Evolutionary conservation across 2,113 vertebrate genomes (phyloP).

Genomic region (Varanus komodoensis): DNA sequence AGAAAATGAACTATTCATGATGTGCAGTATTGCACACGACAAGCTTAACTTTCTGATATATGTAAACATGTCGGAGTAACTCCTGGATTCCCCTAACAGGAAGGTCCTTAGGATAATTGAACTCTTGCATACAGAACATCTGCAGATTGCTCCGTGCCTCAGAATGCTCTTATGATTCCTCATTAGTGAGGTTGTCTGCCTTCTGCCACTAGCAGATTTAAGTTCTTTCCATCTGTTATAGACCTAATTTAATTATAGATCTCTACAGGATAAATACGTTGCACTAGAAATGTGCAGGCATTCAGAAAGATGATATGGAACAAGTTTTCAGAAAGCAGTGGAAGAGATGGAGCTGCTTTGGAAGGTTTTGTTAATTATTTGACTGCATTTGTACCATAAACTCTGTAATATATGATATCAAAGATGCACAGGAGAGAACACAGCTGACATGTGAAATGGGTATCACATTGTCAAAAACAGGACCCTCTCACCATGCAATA

Average conservation of each 20-base stretch:
- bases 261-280: constrained; percentile 44
- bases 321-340: constrained; percentile 14
- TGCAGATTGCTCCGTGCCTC: constrained; percentile 27
- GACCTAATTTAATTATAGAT: constrained; percentile 65
- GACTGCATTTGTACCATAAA: neutral
- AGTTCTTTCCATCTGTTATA: constrained; percentile 70
- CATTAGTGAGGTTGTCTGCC: constrained; percentile 59
- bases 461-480: neutral
- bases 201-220: constrained; percentile 69
- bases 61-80: neutral
- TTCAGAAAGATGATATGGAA: constrained; percentile 34
- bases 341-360: neutral
- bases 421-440: neutral
- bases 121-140: constrained; percentile 40
- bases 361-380: neutral
- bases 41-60: neutral
- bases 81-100: constrained; percentile 29
- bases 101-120: constrained; percentile 43
- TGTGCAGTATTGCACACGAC: neutral
- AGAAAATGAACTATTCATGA: neutral
- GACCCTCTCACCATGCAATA: neutral
- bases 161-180: constrained; percentile 59
- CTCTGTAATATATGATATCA: neutral
- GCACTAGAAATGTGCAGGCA: neutral
- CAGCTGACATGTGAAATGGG: neutral